Percentiles rank a stretch among this genome's conserved stretches.
These are phyloP conservation scores for Platygyra sinensis DNA, from an alignment of 64 coral and sea anemone genomes.

Conservation along the genomic window DNA sequence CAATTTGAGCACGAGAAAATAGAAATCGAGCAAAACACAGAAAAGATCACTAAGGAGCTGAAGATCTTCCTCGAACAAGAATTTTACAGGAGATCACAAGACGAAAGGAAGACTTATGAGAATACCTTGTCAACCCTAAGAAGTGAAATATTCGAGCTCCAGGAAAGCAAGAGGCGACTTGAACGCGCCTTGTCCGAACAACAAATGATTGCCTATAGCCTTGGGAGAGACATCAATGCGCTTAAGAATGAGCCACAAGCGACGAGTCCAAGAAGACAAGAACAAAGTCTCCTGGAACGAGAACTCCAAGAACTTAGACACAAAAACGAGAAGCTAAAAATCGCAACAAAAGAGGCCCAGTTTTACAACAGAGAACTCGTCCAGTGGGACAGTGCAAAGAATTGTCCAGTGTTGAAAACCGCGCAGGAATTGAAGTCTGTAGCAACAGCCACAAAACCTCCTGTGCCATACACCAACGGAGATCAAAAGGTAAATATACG, in stretches of 20 bases:
- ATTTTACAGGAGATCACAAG: conserved; percentile 13
- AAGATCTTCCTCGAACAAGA: conserved; percentile 28
- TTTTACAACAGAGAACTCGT: conserved; percentile 21
- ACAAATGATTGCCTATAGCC: background rate
- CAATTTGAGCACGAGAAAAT: conserved; percentile 30
- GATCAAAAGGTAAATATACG: background rate
- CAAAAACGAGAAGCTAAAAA: conserved; percentile 42
- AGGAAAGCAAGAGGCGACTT: conserved; percentile 10
- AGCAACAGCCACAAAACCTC: background rate
- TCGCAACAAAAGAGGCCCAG: conserved; percentile 32
- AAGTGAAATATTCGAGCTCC: conserved; percentile 41
- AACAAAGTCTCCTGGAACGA: conserved; percentile 21
- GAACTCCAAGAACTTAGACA: conserved; percentile 33
- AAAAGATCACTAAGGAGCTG: conserved; percentile 14
- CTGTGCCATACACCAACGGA: background rate
- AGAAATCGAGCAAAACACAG: conserved; percentile 14
- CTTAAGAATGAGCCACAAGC: conserved; percentile 13
- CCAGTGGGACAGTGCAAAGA: conserved; percentile 14
- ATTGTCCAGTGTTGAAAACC: conserved; percentile 27
- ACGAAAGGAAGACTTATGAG: conserved; percentile 22
- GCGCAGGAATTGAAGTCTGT: conserved; percentile 7
- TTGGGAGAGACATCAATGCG: conserved; percentile 18
- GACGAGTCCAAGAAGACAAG: background rate
- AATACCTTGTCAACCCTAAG: conserved; percentile 11
- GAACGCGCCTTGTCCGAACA: conserved; percentile 18